Base-by-base conservation (phyloP, 2,888 invertebrate genomes). In the Sicus ferrugineus region DNA sequence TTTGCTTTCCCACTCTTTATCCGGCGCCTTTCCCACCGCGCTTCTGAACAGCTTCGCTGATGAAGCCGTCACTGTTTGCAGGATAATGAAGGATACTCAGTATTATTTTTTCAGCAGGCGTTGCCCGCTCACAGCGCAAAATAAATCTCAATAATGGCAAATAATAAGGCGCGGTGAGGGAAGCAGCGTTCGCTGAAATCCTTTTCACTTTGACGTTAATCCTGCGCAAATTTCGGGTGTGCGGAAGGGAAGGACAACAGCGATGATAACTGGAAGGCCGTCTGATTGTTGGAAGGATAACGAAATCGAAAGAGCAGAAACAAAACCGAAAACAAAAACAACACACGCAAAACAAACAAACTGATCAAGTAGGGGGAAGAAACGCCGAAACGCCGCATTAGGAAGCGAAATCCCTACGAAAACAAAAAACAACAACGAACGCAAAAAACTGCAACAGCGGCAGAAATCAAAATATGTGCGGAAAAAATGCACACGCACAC, bases 121-220 rank as follows among this genome's bases (percentile, higher is more conserved):
- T 19, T 31, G 34, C 23, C 7, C 11, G 11, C 34, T 34, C 59
- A 34, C 34, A 28, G 46, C 23, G 30, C n/a, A n/a, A 62, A 62
- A 62, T 62, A 62, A 62, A 62, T 62, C 62, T 46, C 62, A 62
- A 62, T 62, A 62, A 62, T 62, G 62, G 42, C 62, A 62, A 62
- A 62, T 62, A 62, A 62, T 62, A 48, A 62, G n/a, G 62, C 28
- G 42, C 19, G 28, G 52, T 54, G 26, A 19, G 11, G 30, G 54
- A 28, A 14, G 34, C 21, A 28, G 38, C 19, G 26, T 34, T 23
- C n/a, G 38, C 26, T 23, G 38, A 73, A 73, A 74, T 73, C 73
- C 73, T 73, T 73, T 73, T 73, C 73, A 71, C 73, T 73, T 73
- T 73, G 75, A 75, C 75, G 73, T 73, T 73, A 75, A 75, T 75